A percentile compares a stretch with the other conserved stretches of the same genome.
Evolutionary conservation across 2,888 invertebrate species (phyloP).

Genomic region (Diloba caeruleocephala): DNA sequence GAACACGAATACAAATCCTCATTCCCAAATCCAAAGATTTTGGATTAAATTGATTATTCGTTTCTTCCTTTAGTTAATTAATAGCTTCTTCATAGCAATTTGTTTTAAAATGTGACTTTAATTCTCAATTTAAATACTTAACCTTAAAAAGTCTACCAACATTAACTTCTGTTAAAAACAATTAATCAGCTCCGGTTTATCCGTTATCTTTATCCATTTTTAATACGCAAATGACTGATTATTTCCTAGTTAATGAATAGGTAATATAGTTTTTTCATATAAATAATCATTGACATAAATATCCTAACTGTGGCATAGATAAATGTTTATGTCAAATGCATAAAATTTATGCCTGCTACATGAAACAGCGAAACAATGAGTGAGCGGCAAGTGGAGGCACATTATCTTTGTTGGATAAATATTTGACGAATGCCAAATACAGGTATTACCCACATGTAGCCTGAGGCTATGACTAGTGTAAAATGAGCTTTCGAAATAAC

Average conservation of each 20-base stretch:
- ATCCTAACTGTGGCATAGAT: slow-evolving; percentile 40
- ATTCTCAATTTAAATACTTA: neutral
- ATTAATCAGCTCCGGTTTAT: slow-evolving; percentile 30
- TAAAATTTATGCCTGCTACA: slow-evolving; percentile 35
- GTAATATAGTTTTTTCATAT: slow-evolving; percentile 21
- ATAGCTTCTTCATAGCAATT: no score
- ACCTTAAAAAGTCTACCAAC: no score
- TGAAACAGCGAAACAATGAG: slow-evolving; percentile 46
- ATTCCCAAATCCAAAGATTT: no score
- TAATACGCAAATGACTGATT: slow-evolving; percentile 30
- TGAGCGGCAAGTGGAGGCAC: slow-evolving; percentile 37
- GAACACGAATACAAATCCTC: no score
- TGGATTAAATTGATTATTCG: no score
- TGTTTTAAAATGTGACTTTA: neutral
- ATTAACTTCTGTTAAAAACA: slow-evolving; percentile 4
- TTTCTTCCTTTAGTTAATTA: no score
- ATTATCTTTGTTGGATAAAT: slow-evolving; percentile 50
- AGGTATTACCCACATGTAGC: slow-evolving; percentile 59
- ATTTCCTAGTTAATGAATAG: slow-evolving; percentile 23
- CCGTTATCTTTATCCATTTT: slow-evolving; percentile 38
- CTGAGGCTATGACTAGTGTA: slow-evolving; percentile 65
- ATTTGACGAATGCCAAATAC: slow-evolving; percentile 63
- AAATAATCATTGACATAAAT: slow-evolving; percentile 31
- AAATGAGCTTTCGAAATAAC: slow-evolving; percentile 79
- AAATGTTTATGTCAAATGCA: slow-evolving; percentile 49